Conservation (phyloP, 2,113 vertebrate species). For the Trachemys scripta region DNA sequence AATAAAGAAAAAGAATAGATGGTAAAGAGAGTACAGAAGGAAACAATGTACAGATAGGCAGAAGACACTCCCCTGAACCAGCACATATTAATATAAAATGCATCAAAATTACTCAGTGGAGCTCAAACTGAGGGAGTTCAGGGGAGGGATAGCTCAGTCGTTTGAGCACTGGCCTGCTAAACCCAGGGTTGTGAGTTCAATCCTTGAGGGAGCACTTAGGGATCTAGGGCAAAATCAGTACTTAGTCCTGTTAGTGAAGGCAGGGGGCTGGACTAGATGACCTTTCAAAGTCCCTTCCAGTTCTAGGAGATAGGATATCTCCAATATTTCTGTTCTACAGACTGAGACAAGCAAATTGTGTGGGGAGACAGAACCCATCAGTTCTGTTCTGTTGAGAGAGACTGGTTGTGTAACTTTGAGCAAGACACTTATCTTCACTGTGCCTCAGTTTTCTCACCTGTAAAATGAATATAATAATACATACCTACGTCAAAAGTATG, state of each 20-base stretch:
- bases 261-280: no score
- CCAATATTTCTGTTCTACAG: background rate
- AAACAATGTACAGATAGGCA: background rate
- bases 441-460: background rate
- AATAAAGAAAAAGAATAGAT: background rate
- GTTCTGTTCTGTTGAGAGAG: background rate
- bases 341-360: background rate
- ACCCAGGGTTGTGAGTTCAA: no score
- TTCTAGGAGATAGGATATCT: no score
- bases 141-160: no score
- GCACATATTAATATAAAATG: background rate
- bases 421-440: background rate
- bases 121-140: background rate
- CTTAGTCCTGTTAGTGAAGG: no score
- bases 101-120: background rate
- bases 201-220: no score
- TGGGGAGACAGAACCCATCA: background rate
- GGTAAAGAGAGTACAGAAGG: background rate
- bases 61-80: background rate
- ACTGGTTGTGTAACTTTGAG: background rate
- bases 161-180: no score
- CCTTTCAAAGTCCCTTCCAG: no score
- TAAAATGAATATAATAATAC: background rate
- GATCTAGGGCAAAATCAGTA: no score
- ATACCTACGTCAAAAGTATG: background rate